These are phyloP conservation scores for Caenorhabditis latens DNA, from an alignment of 1,140 invertebrate species.

Conservation along the genomic window DNA sequence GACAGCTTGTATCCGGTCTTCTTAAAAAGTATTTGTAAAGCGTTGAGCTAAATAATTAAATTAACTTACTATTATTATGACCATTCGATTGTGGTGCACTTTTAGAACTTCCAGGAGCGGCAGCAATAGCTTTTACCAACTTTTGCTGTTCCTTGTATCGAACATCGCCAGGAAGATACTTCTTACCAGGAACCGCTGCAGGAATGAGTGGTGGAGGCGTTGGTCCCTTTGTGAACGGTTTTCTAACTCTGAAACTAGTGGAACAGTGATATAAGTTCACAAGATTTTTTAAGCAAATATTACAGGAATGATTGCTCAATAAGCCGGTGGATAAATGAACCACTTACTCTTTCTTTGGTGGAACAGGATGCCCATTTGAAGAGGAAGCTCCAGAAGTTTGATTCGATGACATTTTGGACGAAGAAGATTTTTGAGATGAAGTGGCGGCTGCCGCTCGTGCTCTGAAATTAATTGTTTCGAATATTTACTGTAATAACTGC, in stretches of 20 bases:
- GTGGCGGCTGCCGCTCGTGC: not conserved
- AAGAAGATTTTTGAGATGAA: not conserved
- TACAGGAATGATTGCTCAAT: not conserved
- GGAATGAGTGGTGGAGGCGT: slow-evolving; percentile 36
- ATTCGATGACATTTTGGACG: not conserved
- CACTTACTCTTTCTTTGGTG: slow-evolving; percentile 20
- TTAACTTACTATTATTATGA: not conserved
- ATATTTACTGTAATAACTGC: not conserved
- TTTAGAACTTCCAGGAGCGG: slow-evolving; percentile 14
- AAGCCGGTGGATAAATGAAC: not conserved
- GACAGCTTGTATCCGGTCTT: not conserved
- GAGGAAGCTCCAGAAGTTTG: not conserved
- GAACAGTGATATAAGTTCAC: not conserved
- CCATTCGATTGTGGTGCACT: not conserved
- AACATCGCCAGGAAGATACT: slow-evolving; percentile 48
- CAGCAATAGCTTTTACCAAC: slow-evolving; percentile 12
- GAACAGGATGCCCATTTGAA: slow-evolving; percentile 15
- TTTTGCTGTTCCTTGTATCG: slow-evolving; percentile 35
- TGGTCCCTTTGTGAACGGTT: slow-evolving; percentile 21
- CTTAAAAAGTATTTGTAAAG: not conserved
- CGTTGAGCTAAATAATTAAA: not conserved
- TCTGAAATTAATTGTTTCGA: not conserved
- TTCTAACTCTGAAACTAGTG: slow-evolving; percentile 7
- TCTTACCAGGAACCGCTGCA: slow-evolving; percentile 8
- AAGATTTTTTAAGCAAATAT: not conserved